These are phyloP conservation scores for Zaprionus tsacasi DNA, from an alignment of 1,140 invertebrate species.

Conservation along the genomic window DNA sequence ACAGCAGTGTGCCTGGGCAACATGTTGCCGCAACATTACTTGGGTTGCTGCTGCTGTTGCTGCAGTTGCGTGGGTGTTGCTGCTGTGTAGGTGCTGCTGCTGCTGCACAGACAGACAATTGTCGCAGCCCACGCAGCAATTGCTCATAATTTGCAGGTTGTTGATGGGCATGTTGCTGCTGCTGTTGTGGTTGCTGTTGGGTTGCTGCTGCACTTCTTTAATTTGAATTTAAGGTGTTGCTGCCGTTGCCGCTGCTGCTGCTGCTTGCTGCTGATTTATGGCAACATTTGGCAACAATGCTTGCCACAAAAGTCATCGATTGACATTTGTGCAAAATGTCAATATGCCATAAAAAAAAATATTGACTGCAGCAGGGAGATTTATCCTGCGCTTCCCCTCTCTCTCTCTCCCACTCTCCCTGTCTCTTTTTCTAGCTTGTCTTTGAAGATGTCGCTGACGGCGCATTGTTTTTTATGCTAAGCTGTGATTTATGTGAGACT, in stretches of 20 bases:
- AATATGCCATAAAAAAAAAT: slow-evolving; percentile 50
- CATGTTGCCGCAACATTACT: slow-evolving; percentile 58
- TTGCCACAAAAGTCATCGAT: slow-evolving; percentile 48
- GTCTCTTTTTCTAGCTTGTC: background rate
- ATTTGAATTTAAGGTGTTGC: slow-evolving; percentile 6
- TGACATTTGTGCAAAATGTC: slow-evolving; percentile 76
- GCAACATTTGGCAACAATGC: slow-evolving; percentile 12
- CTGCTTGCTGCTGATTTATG: slow-evolving; percentile 11
- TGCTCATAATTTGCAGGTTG: slow-evolving; percentile 71
- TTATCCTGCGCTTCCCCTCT: background rate
- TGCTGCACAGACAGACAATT: slow-evolving; percentile 23
- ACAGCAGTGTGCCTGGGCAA: slow-evolving; percentile 40
- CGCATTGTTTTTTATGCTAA: slow-evolving; percentile 23
- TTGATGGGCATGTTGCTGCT: slow-evolving; percentile 13
- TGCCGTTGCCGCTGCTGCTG: background rate
- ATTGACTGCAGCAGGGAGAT: slow-evolving; percentile 2
- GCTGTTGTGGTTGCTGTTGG: no score
- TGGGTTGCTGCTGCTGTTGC: slow-evolving; percentile 3
- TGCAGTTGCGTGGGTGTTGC: slow-evolving; percentile 27
- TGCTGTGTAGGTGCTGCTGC: slow-evolving; percentile 14
- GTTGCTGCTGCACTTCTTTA: background rate
- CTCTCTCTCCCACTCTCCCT: background rate
- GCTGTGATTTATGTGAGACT: slow-evolving; percentile 29
- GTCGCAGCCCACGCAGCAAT: slow-evolving; percentile 56
- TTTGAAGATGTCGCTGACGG: slow-evolving; percentile 53